A percentile compares a stretch with the other conserved stretches of the same genome.
Conservation (phyloP, 1,140 invertebrate species). For the Zaprionus nigranus region DNA sequence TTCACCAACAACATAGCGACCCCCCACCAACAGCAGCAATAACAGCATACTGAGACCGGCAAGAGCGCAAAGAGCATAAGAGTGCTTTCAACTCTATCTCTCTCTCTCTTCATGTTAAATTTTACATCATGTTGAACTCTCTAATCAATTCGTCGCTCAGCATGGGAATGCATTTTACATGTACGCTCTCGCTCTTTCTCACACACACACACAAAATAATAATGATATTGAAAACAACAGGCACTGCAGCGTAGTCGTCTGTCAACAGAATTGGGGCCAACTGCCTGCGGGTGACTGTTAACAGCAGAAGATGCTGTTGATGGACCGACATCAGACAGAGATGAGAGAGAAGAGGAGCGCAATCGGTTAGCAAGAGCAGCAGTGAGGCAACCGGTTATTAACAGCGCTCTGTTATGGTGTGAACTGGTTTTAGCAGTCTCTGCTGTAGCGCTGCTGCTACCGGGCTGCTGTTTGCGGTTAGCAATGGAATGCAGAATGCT, state of each 20-base stretch:
- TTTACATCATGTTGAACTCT: constrained; percentile 54
- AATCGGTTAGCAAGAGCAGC: constrained; percentile 36
- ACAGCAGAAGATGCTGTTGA: constrained; percentile 49
- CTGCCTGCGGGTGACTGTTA: constrained; percentile 55
- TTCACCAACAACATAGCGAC: constrained; percentile 46
- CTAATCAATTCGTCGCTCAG: constrained; percentile 64
- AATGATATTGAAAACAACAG: constrained; percentile 71
- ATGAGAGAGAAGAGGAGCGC: constrained; percentile 15
- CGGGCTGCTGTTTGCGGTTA: constrained; percentile 40
- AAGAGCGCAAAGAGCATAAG: constrained; percentile 30
- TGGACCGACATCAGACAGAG: constrained; percentile 19
- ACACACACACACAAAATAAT: constrained; percentile 48
- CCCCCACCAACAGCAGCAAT: constrained; percentile 10
- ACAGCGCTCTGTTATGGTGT: constrained; percentile 29
- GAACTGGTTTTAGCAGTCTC: constrained; percentile 43
- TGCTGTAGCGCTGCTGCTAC: not conserved
- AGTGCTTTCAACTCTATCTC: constrained; percentile 17
- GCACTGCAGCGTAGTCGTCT: constrained; percentile 43
- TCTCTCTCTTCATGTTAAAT: constrained; percentile 35
- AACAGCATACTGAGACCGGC: constrained; percentile 38
- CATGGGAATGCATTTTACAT: constrained; percentile 41
- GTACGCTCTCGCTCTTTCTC: constrained; percentile 13
- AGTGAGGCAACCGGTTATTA: constrained; percentile 41
- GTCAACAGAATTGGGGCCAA: constrained; percentile 65
- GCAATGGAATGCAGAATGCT: constrained; percentile 50